Conservation (phyloP, 2,888 invertebrate genomes). For the Drosophila anomalata region DNA sequence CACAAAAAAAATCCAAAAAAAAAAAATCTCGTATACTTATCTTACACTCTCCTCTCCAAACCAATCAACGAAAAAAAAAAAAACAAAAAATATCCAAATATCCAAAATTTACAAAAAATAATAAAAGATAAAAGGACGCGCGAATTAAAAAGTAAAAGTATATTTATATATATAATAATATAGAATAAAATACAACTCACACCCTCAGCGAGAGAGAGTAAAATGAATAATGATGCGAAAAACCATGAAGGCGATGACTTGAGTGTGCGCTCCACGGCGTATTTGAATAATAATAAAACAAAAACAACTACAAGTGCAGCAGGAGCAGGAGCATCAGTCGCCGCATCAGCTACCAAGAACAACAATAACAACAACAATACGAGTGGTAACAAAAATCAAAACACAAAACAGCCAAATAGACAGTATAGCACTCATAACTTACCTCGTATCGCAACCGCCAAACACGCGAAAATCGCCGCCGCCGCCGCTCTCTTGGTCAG, state of each 20-base stretch:
- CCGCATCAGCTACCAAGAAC: conserved; percentile 21
- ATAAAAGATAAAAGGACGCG: conserved; percentile 59
- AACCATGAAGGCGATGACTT: conserved; percentile 80
- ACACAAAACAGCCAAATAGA: conserved; percentile 38
- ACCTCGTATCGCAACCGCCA: conserved; percentile 62
- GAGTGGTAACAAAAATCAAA: conserved; percentile 49
- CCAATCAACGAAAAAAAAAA: conserved; percentile 14
- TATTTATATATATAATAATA: no score
- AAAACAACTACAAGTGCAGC: conserved; percentile 47
- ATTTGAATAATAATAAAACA: conserved; percentile 66
- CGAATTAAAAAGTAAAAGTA: conserved; percentile 55
- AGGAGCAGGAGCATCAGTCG: conserved; percentile 1
- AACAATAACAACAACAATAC: conserved; percentile 38
- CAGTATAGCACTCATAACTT: conserved; percentile 60
- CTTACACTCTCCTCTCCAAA: neutral
- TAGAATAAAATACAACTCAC: conserved; percentile 45
- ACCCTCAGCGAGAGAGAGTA: conserved; percentile 55
- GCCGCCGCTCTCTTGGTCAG: conserved; percentile 62
- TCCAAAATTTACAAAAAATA: no score
- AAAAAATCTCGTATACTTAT: conserved; percentile 35
- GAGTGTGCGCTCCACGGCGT: conserved; percentile 76
- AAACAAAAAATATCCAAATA: neutral
- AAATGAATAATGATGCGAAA: conserved; percentile 83
- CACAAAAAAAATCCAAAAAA: conserved; percentile 9
- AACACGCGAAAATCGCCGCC: conserved; percentile 62